phyloP scores from a whole-genome alignment of 2,888 invertebrate genomes.

The Andricus quercusramuli region DNA sequence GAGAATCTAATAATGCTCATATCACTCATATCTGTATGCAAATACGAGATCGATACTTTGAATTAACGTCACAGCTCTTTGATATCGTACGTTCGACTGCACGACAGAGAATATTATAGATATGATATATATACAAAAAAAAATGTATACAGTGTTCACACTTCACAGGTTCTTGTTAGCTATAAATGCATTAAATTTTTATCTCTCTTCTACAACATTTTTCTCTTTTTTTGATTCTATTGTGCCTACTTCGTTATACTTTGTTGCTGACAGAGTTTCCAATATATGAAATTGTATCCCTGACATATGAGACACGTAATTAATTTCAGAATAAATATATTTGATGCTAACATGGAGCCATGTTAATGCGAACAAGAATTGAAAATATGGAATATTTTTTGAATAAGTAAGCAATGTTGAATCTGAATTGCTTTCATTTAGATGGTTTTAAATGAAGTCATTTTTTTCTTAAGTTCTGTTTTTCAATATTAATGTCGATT shows the following conservation, averaged over 20 bases:
- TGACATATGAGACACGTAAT: not conserved
- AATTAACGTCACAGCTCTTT: slow-evolving; percentile 16
- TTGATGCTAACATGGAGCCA: not conserved
- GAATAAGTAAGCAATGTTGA: too few relatives aligned
- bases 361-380: not conserved
- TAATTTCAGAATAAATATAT: not conserved
- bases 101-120: slow-evolving; percentile 9
- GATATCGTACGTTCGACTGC: not conserved
- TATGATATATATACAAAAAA: not conserved
- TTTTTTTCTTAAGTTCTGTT: too few relatives aligned
- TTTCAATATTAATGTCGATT: too few relatives aligned
- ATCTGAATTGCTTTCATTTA: too few relatives aligned
- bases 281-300: not conserved
- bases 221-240: not conserved
- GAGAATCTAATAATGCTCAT: not conserved
- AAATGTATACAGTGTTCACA: not conserved
- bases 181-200: not conserved
- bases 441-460: too few relatives aligned
- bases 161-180: not conserved
- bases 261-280: not conserved
- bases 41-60: slow-evolving; percentile 26
- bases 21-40: not conserved
- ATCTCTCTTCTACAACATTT: not conserved
- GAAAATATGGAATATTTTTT: too few relatives aligned
- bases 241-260: not conserved